A percentile compares a stretch with the other conserved stretches of the same genome.
Conservation (phyloP, 2,888 invertebrate genomes). For the Cantharis nigra region DNA sequence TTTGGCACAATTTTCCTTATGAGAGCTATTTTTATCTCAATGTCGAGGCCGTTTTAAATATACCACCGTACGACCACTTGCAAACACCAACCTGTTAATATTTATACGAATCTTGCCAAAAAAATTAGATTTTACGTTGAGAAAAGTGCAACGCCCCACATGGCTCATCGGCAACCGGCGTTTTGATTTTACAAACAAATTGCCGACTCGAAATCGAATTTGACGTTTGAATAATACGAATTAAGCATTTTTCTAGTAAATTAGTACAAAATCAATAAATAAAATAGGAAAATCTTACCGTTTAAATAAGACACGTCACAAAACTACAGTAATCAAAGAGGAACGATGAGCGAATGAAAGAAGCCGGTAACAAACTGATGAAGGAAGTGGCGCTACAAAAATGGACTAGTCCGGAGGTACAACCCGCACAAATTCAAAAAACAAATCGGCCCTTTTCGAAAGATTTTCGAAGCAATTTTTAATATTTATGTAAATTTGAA, state of each 20-base stretch:
- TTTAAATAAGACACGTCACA: slow-evolving; percentile 52
- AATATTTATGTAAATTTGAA: slow-evolving; percentile 13
- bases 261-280: neutral
- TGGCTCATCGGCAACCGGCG: neutral
- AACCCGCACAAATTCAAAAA: slow-evolving; percentile 44
- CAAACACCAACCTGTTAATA: slow-evolving; percentile 5
- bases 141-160: slow-evolving; percentile 9
- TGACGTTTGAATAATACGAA: neutral
- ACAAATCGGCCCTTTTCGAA: slow-evolving; percentile 19
- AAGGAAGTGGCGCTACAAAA: slow-evolving; percentile 44
- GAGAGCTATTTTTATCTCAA: neutral
- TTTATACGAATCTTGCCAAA: neutral
- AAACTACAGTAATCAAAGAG: slow-evolving; percentile 41
- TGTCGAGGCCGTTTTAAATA: neutral
- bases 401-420: slow-evolving; percentile 42
- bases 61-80: slow-evolving; percentile 29
- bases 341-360: slow-evolving; percentile 53
- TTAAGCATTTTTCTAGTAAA: neutral
- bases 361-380: slow-evolving; percentile 47
- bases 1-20: neutral
- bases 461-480: neutral
- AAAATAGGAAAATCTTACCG: slow-evolving; percentile 45
- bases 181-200: neutral
- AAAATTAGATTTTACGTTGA: neutral
- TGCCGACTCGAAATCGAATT: neutral